Base-by-base conservation (phyloP, 2,888 invertebrate genomes). In the Troides helena region DNA sequence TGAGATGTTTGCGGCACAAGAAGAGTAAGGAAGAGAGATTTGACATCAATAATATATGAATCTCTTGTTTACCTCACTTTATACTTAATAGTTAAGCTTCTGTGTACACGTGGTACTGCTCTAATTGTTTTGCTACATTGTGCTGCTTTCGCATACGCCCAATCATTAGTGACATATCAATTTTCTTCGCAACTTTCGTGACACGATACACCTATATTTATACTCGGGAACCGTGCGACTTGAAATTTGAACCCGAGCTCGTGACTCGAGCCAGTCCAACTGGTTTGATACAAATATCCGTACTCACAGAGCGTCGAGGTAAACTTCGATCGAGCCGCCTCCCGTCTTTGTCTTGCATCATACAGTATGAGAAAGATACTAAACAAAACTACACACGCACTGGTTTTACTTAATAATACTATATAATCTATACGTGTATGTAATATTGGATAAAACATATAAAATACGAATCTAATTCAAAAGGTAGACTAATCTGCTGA, bases 171-270 rank as follows among this genome's bases (percentile, higher is more conserved):
- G 18, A 53, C 53, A 53, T 66, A 61, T 39, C 43, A 69, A 72
- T 63, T 67, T 67, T 63, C 66, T 59, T 60, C 17, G 46, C 65
- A 62, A 62, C 66, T 71, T 72, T 68, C 67, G 57, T 65, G 57
- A 61, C 39, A 69, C n/a, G 66, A 61, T 71, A 71, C 70, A 71
- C 71, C 75, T 74, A 74, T 77, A 76, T 81, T 79, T 81, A 80
- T 81, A 81, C 81, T 80, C 76, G 70, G 75, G 75, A 76, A 74
- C 76, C 74, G 75, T 75, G 79, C 73, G 78, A 79, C 75, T 83
- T 80, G 88, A 84, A 88, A 88, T 85, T 81, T 80, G 87, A 88
- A 80, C 81, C 85, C 73, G 66, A 72, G 80, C 76, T 86, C 89
- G 88, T 89, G 89, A 88, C 86, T 85, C 80, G 80, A 77, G 74